Conservation (phyloP, 2,113 vertebrate species). For the Myotis brandtii region DNA sequence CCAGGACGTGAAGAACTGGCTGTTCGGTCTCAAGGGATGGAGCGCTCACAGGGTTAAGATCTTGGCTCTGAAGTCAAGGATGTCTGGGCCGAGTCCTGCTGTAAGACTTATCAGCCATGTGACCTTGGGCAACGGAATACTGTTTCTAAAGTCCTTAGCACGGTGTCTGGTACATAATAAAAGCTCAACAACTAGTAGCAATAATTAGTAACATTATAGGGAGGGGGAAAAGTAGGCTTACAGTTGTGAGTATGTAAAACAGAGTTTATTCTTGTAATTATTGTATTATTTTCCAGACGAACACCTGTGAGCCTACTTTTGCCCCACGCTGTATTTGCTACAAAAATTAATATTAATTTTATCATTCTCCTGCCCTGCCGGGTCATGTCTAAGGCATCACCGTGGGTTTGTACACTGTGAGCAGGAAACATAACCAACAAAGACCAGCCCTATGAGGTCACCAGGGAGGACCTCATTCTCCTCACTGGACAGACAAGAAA, state of each 20-base stretch:
- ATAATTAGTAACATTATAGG: neutral
- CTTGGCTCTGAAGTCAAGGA: neutral
- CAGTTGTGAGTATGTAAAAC: neutral
- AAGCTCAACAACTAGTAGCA: neutral
- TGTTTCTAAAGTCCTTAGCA: neutral
- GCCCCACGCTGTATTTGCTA: neutral
- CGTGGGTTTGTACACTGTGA: neutral
- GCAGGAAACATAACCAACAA: constrained; percentile 53
- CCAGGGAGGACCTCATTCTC: neutral
- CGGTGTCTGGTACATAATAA: neutral
- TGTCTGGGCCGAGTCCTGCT: neutral
- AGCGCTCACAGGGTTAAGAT: neutral
- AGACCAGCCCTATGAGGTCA: neutral
- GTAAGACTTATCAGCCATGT: neutral
- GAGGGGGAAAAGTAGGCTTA: neutral
- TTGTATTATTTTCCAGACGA: neutral
- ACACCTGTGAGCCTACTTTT: neutral
- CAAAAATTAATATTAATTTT: constrained; percentile 30
- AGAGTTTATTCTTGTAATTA: neutral
- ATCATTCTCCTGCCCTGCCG: neutral
- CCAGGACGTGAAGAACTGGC: neutral
- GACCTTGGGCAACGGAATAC: constrained; percentile 5
- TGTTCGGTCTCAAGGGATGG: neutral
- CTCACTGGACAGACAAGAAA: constrained; percentile 37
- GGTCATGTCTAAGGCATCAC: neutral